Evolutionary conservation across 1,140 invertebrate species (phyloP).

Genomic region (Marisa cornuarietis): DNA sequence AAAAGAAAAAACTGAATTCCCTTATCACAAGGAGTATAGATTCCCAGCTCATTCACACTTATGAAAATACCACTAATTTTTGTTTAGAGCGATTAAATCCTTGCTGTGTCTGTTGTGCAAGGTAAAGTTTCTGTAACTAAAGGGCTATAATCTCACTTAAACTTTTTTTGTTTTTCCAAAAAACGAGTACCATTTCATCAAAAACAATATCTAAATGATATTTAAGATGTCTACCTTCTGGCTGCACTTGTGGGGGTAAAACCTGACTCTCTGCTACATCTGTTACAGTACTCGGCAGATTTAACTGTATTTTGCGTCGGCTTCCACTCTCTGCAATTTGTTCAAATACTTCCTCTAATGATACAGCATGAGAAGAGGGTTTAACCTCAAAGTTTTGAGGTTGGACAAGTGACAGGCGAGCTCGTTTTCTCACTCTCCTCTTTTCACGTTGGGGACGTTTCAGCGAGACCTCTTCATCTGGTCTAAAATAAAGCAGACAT

Average conservation of each 20-base stretch:
- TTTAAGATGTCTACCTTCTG: neutral
- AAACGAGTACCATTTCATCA: too few relatives aligned
- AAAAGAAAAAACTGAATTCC: too few relatives aligned
- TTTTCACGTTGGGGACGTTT: neutral
- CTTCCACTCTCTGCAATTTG: conserved; percentile 5
- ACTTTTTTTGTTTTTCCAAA: too few relatives aligned
- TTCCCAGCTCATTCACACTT: too few relatives aligned
- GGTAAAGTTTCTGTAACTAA: too few relatives aligned
- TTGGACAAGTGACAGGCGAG: conserved; percentile 10
- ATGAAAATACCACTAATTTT: too few relatives aligned
- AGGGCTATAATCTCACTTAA: too few relatives aligned
- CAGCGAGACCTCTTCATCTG: neutral
- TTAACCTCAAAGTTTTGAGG: neutral
- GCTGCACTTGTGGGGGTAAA: neutral
- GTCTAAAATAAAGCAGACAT: neutral
- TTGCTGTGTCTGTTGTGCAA: too few relatives aligned
- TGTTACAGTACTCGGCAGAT: neutral
- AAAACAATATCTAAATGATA: too few relatives aligned
- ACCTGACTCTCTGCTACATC: neutral
- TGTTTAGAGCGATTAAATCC: too few relatives aligned
- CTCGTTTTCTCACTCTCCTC: conserved; percentile 9
- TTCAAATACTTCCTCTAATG: conserved; percentile 34
- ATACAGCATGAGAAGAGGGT: conserved; percentile 13
- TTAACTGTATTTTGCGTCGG: conserved; percentile 15
- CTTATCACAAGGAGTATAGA: too few relatives aligned